Evolutionary conservation across 2,888 invertebrate genomes (phyloP).

Genomic region (Syrphus vitripennis): DNA sequence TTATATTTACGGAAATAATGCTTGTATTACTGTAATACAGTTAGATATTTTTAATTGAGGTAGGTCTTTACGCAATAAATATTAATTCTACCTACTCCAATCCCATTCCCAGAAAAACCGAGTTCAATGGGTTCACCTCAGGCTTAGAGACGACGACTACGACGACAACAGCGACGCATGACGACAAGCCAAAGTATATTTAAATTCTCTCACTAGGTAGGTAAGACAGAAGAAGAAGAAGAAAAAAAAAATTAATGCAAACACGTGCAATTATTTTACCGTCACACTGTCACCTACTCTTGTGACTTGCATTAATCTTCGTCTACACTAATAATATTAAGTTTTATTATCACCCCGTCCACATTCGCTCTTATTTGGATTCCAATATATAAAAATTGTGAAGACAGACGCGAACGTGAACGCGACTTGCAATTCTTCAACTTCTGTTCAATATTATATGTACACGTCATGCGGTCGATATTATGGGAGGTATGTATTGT

Average conservation of each 20-base stretch:
- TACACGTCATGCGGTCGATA: neutral
- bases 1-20: neutral
- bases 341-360: slow-evolving; percentile 45
- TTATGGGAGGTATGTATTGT: neutral
- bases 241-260: slow-evolving; percentile 28
- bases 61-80: slow-evolving; percentile 26
- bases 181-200: neutral
- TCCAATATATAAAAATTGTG: slow-evolving; percentile 29
- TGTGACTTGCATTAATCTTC: slow-evolving; percentile 65
- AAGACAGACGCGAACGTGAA: slow-evolving; percentile 5
- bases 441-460: neutral
- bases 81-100: slow-evolving; percentile 30
- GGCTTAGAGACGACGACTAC: neutral
- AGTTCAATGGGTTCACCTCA: slow-evolving; percentile 18
- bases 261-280: slow-evolving; percentile 56
- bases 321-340: slow-evolving; percentile 44
- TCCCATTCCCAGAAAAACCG: slow-evolving; percentile 30
- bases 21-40: neutral
- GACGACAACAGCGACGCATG: neutral
- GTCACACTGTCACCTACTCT: slow-evolving; percentile 61
- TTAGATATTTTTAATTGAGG: slow-evolving; percentile 23
- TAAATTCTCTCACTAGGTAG: neutral
- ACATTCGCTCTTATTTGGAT: slow-evolving; percentile 30
- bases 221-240: neutral
- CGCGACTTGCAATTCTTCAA: slow-evolving; percentile 35